These are phyloP conservation scores for Zosterops pallidus DNA, from an alignment of 2,113 vertebrate genomes.

Conservation along the genomic window DNA sequence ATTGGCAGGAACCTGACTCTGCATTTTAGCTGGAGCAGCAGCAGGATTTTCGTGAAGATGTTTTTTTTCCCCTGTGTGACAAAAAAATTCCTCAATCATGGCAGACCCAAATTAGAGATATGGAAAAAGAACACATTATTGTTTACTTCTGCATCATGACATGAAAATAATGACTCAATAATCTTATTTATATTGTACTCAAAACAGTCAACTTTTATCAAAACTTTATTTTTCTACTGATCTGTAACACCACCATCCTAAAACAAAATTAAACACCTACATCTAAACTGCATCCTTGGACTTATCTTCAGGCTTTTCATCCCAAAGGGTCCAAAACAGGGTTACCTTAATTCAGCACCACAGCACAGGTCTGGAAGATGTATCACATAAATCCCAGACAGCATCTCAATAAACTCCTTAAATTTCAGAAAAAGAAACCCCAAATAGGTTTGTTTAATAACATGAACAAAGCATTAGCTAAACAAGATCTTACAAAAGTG, in stretches of 20 bases:
- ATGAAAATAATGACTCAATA: not conserved
- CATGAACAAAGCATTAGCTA: not conserved
- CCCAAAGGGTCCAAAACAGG: not conserved
- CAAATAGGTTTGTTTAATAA: not conserved
- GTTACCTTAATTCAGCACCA: not conserved
- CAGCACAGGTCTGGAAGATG: not conserved
- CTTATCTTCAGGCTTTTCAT: not conserved
- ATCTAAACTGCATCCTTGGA: not conserved
- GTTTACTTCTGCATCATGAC: not conserved
- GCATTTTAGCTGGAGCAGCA: not conserved
- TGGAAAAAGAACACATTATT: not conserved
- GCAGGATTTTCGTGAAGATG: not conserved
- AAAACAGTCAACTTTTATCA: not conserved
- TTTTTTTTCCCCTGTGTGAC: not conserved
- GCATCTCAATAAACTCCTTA: not conserved
- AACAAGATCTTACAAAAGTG: not conserved
- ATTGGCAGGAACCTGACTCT: not conserved
- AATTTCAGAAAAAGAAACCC: rapidly evolving
- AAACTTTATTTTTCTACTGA: not conserved
- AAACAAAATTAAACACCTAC: not conserved
- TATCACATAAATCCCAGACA: not conserved
- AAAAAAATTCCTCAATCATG: not conserved
- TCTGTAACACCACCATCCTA: not conserved
- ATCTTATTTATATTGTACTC: not conserved
- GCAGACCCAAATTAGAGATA: not conserved